Evolutionary conservation across 2,888 invertebrate genomes (phyloP).

Genomic region (Scelioninae gen. 1): DNA sequence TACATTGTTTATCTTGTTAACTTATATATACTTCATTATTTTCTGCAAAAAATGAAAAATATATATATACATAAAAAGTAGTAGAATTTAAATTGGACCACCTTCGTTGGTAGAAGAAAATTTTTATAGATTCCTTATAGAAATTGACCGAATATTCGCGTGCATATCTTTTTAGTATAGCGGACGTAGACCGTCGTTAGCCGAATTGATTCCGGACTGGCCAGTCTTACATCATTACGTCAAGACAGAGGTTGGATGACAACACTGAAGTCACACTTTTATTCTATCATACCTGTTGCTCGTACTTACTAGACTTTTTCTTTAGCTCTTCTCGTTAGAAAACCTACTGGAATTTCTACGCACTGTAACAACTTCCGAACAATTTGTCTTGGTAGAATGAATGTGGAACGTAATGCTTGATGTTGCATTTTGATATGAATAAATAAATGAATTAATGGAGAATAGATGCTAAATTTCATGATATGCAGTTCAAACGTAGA

Average conservation of each 20-base stretch:
- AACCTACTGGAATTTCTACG: slow-evolving; percentile 23
- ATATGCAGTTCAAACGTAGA: neutral
- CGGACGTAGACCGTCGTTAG: slow-evolving; percentile 93
- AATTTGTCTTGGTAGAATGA: slow-evolving; percentile 17
- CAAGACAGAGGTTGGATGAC: slow-evolving; percentile 92
- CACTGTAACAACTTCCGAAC: slow-evolving; percentile 9
- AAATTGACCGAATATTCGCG: slow-evolving; percentile 22
- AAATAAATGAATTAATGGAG: neutral
- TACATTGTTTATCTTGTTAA: no score
- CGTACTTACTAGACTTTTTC: slow-evolving; percentile 29
- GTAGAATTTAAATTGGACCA: slow-evolving; percentile 33
- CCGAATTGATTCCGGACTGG: slow-evolving; percentile 98
- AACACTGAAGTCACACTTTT: slow-evolving; percentile 49
- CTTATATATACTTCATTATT: no score
- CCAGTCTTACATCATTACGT: slow-evolving; percentile 93
- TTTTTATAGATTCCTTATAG: no score
- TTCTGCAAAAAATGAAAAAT: no score
- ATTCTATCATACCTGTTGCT: no score
- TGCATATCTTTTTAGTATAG: slow-evolving; percentile 72
- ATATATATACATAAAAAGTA: no score
- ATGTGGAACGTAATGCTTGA: slow-evolving; percentile 9
- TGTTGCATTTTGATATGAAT: slow-evolving; percentile 6
- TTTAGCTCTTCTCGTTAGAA: slow-evolving; percentile 25
- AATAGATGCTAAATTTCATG: neutral
- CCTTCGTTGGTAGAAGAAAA: slow-evolving; percentile 51